Evolutionary conservation across 2,113 vertebrate genomes (phyloP).

Genomic region (Panurus biarmicus): DNA sequence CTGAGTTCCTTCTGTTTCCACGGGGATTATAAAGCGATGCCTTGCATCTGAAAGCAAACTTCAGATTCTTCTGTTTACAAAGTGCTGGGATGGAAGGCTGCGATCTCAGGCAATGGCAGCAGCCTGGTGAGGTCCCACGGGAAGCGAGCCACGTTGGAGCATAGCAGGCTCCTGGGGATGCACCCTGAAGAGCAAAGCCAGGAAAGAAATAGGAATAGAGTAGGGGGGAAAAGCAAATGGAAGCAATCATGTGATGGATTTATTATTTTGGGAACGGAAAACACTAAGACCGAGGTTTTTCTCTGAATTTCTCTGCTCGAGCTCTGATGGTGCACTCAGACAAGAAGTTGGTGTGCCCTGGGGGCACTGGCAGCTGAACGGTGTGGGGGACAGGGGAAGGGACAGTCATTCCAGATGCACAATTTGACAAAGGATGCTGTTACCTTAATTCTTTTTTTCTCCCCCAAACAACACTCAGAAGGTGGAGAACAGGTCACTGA

Average conservation of each 20-base stretch:
- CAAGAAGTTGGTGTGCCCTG: background rate
- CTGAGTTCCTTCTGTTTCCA: background rate
- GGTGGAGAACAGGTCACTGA: background rate
- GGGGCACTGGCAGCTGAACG: background rate
- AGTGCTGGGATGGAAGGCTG: background rate
- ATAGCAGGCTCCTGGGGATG: background rate
- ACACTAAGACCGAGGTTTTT: background rate
- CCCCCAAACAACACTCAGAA: background rate
- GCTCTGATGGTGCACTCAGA: background rate
- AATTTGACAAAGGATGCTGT: background rate
- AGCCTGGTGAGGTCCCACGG: background rate
- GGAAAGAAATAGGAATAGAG: background rate
- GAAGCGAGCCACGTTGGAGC: rapidly evolving
- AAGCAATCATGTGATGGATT: background rate
- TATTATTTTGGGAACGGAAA: background rate
- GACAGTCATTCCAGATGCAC: background rate
- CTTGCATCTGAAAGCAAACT: background rate
- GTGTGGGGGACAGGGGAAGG: rapidly evolving
- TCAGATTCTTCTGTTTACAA: background rate
- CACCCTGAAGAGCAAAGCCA: background rate
- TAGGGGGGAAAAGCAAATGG: background rate
- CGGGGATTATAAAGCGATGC: background rate
- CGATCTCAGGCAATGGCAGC: rapidly evolving
- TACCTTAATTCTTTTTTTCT: rapidly evolving
- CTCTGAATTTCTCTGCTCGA: background rate